Percentiles rank a stretch among this genome's conserved stretches.
Conservation (phyloP, 2,888 invertebrate species). For the Hyposoter dolosus region DNA sequence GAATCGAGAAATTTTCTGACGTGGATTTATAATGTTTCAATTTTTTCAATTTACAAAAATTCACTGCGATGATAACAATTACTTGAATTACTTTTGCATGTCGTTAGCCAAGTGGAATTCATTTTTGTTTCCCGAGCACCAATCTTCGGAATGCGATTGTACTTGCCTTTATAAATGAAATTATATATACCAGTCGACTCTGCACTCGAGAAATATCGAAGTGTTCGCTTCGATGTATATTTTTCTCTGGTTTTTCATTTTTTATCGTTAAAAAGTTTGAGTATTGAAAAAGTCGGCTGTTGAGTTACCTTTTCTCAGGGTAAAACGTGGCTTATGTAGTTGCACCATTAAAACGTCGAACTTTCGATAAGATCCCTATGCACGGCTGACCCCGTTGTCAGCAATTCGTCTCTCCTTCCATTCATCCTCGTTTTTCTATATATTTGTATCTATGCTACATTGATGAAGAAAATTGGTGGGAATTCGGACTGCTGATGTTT, state of each 20-base stretch:
- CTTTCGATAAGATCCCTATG: slow-evolving; percentile 51
- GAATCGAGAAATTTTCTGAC: slow-evolving; percentile 23
- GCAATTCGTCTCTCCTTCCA: slow-evolving; percentile 19
- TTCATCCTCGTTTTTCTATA: background rate
- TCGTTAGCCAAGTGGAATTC: background rate
- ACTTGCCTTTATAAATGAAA: background rate
- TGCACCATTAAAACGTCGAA: slow-evolving; percentile 51
- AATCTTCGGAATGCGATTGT: background rate
- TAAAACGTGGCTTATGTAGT: background rate
- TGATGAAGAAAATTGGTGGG: background rate
- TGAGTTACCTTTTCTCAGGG: slow-evolving; percentile 10
- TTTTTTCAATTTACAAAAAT: background rate
- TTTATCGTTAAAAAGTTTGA: slow-evolving; percentile 25
- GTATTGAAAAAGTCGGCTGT: slow-evolving; percentile 27
- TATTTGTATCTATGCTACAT: background rate
- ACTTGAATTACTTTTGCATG: background rate
- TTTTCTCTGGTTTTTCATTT: background rate
- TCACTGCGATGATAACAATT: background rate
- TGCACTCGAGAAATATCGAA: slow-evolving; percentile 12
- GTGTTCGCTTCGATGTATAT: background rate
- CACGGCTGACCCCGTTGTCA: slow-evolving; percentile 31
- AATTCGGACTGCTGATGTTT: background rate
- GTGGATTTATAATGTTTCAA: background rate
- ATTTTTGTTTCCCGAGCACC: background rate
- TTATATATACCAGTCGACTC: background rate